Evolutionary conservation across 2,888 invertebrate species (phyloP).

Genomic region (Dermolepida albohirtum): DNA sequence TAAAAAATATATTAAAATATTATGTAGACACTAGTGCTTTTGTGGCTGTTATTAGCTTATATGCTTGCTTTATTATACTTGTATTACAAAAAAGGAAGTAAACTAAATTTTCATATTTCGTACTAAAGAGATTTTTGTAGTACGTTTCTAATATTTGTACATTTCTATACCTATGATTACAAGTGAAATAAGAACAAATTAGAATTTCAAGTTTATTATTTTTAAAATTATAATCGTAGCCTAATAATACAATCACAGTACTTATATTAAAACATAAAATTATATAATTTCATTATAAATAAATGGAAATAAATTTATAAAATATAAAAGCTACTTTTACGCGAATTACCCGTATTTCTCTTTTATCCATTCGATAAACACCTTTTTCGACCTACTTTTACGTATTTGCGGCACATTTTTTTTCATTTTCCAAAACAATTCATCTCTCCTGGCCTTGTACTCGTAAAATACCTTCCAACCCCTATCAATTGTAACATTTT

Average conservation of each 20-base stretch:
- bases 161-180: too few relatives aligned
- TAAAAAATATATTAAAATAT: too few relatives aligned
- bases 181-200: not conserved
- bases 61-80: too few relatives aligned
- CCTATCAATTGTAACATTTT: not conserved
- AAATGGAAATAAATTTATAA: not conserved
- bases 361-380: slow-evolving; percentile 34
- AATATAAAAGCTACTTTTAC: not conserved
- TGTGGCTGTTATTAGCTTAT: too few relatives aligned
- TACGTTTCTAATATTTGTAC: too few relatives aligned
- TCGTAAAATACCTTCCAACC: slow-evolving; percentile 45
- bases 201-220: too few relatives aligned
- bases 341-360: slow-evolving; percentile 27
- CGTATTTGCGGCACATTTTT: not conserved
- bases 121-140: too few relatives aligned
- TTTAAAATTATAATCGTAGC: not conserved
- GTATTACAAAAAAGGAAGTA: too few relatives aligned
- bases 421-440: not conserved
- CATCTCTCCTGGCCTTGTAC: not conserved
- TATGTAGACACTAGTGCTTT: too few relatives aligned
- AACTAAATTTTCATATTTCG: too few relatives aligned
- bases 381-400: slow-evolving; percentile 3
- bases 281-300: not conserved
- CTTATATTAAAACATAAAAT: not conserved
- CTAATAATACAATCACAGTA: not conserved